Conservation (phyloP, 1,140 invertebrate genomes). For the Campoletis sonorensis region DNA sequence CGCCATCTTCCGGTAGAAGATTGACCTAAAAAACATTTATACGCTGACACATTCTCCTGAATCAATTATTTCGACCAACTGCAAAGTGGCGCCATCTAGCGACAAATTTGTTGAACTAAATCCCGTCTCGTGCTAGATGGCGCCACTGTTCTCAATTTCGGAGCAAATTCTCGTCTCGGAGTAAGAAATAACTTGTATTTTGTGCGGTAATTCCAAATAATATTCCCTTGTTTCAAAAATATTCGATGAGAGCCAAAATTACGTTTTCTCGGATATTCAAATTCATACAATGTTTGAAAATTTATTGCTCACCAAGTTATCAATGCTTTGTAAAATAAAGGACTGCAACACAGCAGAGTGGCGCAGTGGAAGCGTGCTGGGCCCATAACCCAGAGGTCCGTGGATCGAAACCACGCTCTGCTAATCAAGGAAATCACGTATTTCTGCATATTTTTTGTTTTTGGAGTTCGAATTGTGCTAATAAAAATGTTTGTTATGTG, state of each 20-base stretch:
- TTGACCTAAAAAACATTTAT: not conserved
- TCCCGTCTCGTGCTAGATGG: not conserved
- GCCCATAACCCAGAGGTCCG: constrained; percentile 98
- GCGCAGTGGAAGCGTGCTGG: constrained; percentile 98
- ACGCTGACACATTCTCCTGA: not conserved
- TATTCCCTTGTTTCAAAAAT: no score
- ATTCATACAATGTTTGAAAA: not conserved
- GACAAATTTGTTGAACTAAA: not conserved
- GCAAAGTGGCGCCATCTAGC: not conserved
- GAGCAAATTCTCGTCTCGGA: no score
- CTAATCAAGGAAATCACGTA: not conserved
- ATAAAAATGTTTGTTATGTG: no score
- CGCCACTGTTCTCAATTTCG: not conserved
- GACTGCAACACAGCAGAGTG: constrained; percentile 85
- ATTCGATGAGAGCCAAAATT: no score
- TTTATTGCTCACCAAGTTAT: not conserved
- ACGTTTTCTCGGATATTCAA: not conserved
- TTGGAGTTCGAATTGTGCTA: no score
- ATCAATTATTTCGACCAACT: not conserved
- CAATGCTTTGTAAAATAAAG: not conserved
- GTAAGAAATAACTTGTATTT: not conserved
- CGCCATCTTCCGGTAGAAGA: not conserved
- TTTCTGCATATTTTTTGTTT: no score
- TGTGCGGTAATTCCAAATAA: no score
- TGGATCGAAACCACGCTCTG: constrained; percentile 97